Conservation (phyloP, 2,797 vertebrate genomes). For the Pampus argenteus region DNA sequence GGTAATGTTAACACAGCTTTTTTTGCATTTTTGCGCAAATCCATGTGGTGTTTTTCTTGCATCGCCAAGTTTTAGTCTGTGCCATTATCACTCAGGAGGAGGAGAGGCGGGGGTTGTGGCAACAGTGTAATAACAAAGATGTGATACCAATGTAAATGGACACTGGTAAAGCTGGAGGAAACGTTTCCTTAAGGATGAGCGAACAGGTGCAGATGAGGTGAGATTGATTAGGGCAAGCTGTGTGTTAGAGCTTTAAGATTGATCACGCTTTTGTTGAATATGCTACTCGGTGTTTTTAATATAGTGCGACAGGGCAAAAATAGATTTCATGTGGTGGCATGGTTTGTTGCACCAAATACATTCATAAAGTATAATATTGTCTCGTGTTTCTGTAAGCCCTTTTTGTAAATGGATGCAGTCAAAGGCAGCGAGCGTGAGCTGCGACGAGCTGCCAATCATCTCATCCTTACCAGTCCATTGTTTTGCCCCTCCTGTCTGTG, state of each 20-base stretch:
- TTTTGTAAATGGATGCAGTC: slow-evolving; percentile 27
- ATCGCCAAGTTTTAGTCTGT: slow-evolving; percentile 69
- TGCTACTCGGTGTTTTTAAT: slow-evolving; percentile 1
- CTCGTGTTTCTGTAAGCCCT: slow-evolving; percentile 5
- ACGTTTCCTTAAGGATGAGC: background rate
- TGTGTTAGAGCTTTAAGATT: slow-evolving; percentile 16
- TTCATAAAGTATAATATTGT: background rate
- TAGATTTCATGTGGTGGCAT: background rate
- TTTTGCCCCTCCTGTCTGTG: slow-evolving; percentile 63
- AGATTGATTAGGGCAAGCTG: slow-evolving; percentile 34
- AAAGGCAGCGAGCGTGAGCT: slow-evolving; percentile 37
- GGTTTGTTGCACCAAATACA: background rate
- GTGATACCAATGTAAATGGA: background rate
- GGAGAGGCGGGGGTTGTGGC: slow-evolving; percentile 41
- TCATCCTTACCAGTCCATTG: slow-evolving; percentile 60
- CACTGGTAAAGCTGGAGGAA: background rate
- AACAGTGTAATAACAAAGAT: slow-evolving; percentile 12
- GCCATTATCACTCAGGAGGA: slow-evolving; percentile 44
- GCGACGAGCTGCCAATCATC: slow-evolving; percentile 71
- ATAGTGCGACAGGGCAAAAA: background rate
- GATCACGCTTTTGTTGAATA: slow-evolving; percentile 21
- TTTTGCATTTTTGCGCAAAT: slow-evolving; percentile 12
- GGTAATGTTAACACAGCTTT: slow-evolving; percentile 54
- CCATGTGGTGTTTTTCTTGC: slow-evolving; percentile 47
- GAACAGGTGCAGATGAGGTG: slow-evolving; percentile 31